Evolutionary conservation across 2,888 invertebrate species (phyloP).

Genomic region (Ochropleura plecta): DNA sequence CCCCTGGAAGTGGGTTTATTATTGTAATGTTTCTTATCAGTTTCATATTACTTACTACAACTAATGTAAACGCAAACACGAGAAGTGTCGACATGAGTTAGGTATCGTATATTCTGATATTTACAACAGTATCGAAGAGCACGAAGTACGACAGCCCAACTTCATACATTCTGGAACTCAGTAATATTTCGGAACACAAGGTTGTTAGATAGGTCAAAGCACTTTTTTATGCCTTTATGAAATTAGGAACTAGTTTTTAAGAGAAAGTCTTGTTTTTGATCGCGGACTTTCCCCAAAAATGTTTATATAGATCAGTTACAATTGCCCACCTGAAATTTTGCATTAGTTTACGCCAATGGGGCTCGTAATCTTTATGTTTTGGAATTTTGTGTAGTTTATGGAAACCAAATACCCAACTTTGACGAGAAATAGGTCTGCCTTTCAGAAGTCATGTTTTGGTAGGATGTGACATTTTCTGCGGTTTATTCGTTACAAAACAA

Average conservation of each 20-base stretch:
- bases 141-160: neutral
- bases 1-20: conserved; percentile 79
- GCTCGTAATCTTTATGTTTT: neutral
- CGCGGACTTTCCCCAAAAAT: conserved; percentile 12
- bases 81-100: conserved; percentile 68
- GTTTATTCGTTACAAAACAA: conserved; percentile 74
- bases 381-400: neutral
- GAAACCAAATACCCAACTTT: neutral
- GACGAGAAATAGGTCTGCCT: neutral
- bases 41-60: conserved; percentile 71
- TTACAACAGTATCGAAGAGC: conserved; percentile 25
- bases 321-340: neutral
- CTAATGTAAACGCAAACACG: conserved; percentile 70
- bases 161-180: conserved; percentile 4
- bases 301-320: neutral
- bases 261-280: neutral
- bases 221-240: conserved; percentile 9
- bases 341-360: neutral
- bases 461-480: conserved; percentile 64
- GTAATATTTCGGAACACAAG: neutral
- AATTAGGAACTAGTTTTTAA: neutral
- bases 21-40: conserved; percentile 81
- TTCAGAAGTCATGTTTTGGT: conserved; percentile 32
- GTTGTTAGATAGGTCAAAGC: neutral
- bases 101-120: conserved; percentile 53